Evolutionary conservation across 2,113 vertebrate genomes (phyloP).

Genomic region (Rafetus swinhoei): DNA sequence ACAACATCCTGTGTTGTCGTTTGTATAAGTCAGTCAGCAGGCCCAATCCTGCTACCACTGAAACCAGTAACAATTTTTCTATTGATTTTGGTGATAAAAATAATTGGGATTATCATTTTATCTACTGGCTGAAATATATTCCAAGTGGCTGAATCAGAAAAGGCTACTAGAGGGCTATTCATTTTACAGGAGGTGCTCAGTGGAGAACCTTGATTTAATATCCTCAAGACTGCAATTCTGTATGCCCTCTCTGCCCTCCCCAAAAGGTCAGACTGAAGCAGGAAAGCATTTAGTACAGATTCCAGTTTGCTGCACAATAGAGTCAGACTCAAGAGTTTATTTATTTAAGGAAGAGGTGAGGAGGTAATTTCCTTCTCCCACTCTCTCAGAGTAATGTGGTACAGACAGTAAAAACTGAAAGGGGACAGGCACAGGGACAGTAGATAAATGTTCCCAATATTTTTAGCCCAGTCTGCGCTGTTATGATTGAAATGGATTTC

Average conservation of each 20-base stretch:
- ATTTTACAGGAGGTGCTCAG: conserved; percentile 38
- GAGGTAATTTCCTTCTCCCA: not conserved
- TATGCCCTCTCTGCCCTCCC: not conserved
- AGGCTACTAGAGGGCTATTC: not conserved
- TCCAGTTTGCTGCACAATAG: not conserved
- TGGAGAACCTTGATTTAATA: conserved; percentile 26
- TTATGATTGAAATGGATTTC: not conserved
- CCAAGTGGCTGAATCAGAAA: conserved; percentile 10
- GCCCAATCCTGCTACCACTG: not conserved
- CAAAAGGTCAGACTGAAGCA: not conserved
- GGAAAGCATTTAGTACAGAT: not conserved
- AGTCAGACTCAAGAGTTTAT: conserved; percentile 6
- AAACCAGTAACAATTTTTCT: not conserved
- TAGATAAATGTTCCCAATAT: not conserved
- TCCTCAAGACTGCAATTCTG: not conserved
- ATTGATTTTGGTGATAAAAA: not conserved
- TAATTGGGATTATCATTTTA: not conserved
- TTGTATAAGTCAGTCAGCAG: not conserved
- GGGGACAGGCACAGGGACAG: not conserved
- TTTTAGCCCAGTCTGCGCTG: not conserved
- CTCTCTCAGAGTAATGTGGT: accelerated
- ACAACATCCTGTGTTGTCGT: not conserved
- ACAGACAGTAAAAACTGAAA: not conserved
- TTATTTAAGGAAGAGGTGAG: not conserved
- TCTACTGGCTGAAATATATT: not conserved